phyloP scores from a whole-genome alignment of 2,113 vertebrate species.

The Aptenodytes patagonicus region DNA sequence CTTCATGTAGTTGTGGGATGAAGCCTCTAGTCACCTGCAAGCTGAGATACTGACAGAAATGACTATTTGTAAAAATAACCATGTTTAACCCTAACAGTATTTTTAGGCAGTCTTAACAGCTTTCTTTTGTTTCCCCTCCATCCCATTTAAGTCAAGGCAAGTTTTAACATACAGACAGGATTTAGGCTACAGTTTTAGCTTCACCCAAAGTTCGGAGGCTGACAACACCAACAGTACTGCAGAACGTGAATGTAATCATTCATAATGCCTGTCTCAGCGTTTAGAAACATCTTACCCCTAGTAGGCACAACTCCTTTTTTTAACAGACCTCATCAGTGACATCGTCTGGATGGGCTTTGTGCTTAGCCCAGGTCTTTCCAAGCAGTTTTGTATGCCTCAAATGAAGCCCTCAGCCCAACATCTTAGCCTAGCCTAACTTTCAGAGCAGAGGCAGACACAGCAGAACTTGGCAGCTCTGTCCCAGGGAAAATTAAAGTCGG shows the following conservation, averaged over 20 bases:
- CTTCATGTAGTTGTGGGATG: not conserved
- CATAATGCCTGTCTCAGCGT: not conserved
- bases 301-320: not conserved
- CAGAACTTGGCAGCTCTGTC: not conserved
- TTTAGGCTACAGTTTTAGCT: fast-evolving
- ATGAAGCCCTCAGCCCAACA: fast-evolving
- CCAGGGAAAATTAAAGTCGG: not conserved
- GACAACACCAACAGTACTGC: not conserved
- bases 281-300: not conserved
- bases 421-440: not conserved
- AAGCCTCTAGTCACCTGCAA: not conserved
- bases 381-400: not conserved
- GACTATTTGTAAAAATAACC: too few relatives aligned
- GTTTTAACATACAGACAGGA: not conserved
- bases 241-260: fast-evolving
- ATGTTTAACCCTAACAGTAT: not conserved
- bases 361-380: not conserved
- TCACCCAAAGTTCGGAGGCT: not conserved
- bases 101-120: not conserved
- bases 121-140: not conserved
- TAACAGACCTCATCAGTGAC: not conserved
- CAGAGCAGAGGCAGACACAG: not conserved
- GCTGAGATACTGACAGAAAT: not conserved
- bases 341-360: not conserved
- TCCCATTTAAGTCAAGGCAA: not conserved